Percentiles rank a stretch among this genome's conserved stretches.
These are phyloP conservation scores for Petrocephalus microphthalmus DNA, from an alignment of 2,113 vertebrate genomes.

Conservation along the genomic window DNA sequence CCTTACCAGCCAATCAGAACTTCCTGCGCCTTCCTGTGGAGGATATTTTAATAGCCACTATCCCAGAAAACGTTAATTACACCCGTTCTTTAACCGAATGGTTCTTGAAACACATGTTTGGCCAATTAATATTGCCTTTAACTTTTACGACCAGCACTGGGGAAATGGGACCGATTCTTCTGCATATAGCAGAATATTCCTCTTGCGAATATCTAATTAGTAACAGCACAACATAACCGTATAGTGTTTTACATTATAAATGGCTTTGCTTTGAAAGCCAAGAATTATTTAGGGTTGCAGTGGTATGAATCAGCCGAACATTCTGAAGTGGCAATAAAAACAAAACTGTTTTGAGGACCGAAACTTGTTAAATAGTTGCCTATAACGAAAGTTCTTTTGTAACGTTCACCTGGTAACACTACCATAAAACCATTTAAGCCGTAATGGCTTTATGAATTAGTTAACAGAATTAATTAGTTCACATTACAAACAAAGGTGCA, in stretches of 20 bases:
- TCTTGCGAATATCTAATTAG: background rate
- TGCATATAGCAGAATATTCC: background rate
- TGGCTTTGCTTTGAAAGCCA: background rate
- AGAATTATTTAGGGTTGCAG: background rate
- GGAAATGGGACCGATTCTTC: background rate
- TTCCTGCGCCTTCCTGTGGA: conserved; percentile 47
- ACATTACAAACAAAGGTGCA: background rate
- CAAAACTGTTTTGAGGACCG: background rate
- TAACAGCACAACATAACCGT: background rate
- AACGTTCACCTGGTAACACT: background rate
- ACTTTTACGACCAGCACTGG: conserved; percentile 1
- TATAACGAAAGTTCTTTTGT: background rate
- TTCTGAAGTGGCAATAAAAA: background rate
- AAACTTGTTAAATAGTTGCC: background rate
- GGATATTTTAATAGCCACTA: conserved; percentile 53
- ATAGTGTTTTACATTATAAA: background rate
- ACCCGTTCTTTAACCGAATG: conserved; percentile 48
- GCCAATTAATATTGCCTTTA: conserved; percentile 49
- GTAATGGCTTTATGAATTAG: background rate
- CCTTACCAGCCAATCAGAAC: conserved; percentile 52
- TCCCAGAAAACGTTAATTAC: conserved; percentile 57
- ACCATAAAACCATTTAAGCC: background rate
- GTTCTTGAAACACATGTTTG: conserved; percentile 39
- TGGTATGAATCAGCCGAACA: background rate
- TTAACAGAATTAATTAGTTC: background rate